Percentiles rank a stretch among this genome's conserved stretches.
These are phyloP conservation scores for Thymallus thymallus DNA, from an alignment of 2,113 vertebrate genomes.

Conservation along the genomic window DNA sequence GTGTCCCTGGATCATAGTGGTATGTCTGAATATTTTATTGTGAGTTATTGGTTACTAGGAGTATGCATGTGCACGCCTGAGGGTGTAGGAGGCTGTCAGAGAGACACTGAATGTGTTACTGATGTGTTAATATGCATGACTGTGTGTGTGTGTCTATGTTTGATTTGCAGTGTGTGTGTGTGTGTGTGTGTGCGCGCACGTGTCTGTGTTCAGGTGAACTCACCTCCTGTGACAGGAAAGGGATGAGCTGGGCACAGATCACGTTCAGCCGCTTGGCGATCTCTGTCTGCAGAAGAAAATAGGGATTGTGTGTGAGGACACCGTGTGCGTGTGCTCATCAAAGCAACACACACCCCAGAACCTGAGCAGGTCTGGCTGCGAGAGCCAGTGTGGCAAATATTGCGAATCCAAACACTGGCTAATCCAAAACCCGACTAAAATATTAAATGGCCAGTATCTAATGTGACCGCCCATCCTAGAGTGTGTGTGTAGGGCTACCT, in stretches of 20 bases:
- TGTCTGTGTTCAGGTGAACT: slow-evolving; percentile 26
- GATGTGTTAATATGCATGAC: slow-evolving; percentile 10
- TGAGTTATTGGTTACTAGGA: slow-evolving; percentile 31
- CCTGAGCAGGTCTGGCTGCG: slow-evolving; percentile 28
- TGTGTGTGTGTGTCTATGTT: not conserved
- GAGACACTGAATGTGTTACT: not conserved
- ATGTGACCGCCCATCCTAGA: slow-evolving; percentile 63
- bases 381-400: slow-evolving; percentile 76
- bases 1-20: not conserved
- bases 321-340: slow-evolving; percentile 46
- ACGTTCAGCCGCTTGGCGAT: slow-evolving; percentile 91
- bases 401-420: slow-evolving; percentile 76
- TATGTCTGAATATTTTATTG: slow-evolving; percentile 3
- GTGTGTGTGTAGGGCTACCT: slow-evolving; percentile 5
- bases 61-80: slow-evolving; percentile 21
- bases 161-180: slow-evolving; percentile 18
- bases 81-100: slow-evolving; percentile 38
- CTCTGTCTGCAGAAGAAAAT: slow-evolving; percentile 78
- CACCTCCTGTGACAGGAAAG: slow-evolving; percentile 94
- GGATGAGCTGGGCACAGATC: slow-evolving; percentile 93
- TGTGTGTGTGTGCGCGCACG: slow-evolving; percentile 23
- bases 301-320: slow-evolving; percentile 24
- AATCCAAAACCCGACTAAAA: slow-evolving; percentile 74
- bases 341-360: slow-evolving; percentile 29
- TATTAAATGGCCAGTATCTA: slow-evolving; percentile 79